Percentiles rank a stretch among this genome's conserved stretches.
These are phyloP conservation scores for Cremastinae sp. DNA, from an alignment of 2,888 invertebrate genomes.

Conservation along the genomic window DNA sequence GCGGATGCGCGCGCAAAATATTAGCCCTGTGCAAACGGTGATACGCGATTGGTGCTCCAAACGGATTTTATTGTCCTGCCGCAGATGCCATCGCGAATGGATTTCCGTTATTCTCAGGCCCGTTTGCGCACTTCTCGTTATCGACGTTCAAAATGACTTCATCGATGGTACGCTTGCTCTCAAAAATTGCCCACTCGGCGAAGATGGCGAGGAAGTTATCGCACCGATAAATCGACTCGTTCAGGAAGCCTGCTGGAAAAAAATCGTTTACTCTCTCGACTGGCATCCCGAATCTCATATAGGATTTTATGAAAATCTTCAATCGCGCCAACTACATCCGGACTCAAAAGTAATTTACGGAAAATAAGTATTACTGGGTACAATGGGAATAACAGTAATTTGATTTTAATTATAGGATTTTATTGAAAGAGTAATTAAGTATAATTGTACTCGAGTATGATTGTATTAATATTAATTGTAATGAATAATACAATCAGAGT, in stretches of 20 bases:
- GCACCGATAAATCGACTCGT: constrained; percentile 93
- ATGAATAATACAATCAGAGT: no score
- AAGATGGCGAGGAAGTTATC: constrained; percentile 92
- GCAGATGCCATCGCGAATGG: constrained; percentile 92
- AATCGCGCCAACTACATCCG: constrained; percentile 87
- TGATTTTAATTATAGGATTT: no score
- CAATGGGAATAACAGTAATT: no score
- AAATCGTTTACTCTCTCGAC: constrained; percentile 94
- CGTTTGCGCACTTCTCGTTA: constrained; percentile 91
- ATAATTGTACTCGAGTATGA: no score
- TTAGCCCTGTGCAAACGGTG: neutral
- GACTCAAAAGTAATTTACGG: constrained; percentile 77
- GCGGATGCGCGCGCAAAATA: no score
- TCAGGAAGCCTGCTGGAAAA: constrained; percentile 87
- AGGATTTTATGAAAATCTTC: constrained; percentile 96
- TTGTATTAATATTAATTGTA: no score
- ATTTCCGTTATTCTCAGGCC: constrained; percentile 87
- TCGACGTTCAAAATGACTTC: constrained; percentile 99
- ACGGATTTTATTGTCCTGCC: neutral
- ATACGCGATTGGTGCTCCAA: neutral
- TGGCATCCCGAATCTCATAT: constrained; percentile 98
- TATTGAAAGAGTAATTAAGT: no score
- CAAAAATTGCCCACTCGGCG: constrained; percentile 92
- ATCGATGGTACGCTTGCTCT: constrained; percentile 95
- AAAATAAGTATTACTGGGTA: no score